phyloP scores from a whole-genome alignment of 2,797 vertebrate species.

The Amblyopsis hoosieri region DNA sequence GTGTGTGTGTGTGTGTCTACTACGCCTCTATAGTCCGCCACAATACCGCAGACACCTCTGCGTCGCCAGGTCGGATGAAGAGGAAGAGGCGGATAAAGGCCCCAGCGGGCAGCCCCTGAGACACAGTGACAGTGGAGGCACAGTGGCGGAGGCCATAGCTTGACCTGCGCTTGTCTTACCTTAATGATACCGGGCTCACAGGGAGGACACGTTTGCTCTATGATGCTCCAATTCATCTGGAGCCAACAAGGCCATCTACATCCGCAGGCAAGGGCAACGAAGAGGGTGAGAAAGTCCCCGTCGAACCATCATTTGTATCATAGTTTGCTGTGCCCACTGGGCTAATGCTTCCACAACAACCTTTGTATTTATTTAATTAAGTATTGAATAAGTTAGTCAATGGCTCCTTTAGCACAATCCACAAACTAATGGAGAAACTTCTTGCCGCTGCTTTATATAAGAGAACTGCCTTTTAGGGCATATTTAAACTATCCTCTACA shows the following conservation, averaged over 20 bases:
- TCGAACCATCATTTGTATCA: slow-evolving; percentile 1
- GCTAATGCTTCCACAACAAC: slow-evolving; percentile 19
- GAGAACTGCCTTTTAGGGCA: slow-evolving; percentile 68
- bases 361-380: slow-evolving; percentile 21
- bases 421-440: slow-evolving; percentile 46
- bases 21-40: slow-evolving; percentile 76
- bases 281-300: slow-evolving; percentile 5
- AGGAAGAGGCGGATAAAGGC: slow-evolving; percentile 64
- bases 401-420: slow-evolving; percentile 15
- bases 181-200: slow-evolving; percentile 43
- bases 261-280: slow-evolving; percentile 27
- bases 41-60: slow-evolving; percentile 77
- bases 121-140: slow-evolving; percentile 80
- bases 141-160: slow-evolving; percentile 75
- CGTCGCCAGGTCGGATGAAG: slow-evolving; percentile 82
- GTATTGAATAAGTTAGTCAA: slow-evolving; percentile 34
- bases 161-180: slow-evolving; percentile 62
- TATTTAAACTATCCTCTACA: slow-evolving; percentile 61
- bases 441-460: slow-evolving; percentile 50
- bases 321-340: slow-evolving; percentile 1
- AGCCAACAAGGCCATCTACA: slow-evolving; percentile 13
- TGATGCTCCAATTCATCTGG: slow-evolving; percentile 24
- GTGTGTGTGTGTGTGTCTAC: slow-evolving; percentile 34
- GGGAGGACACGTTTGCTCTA: slow-evolving; percentile 27
- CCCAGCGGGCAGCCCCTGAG: slow-evolving; percentile 63